Percentiles rank a stretch among this genome's conserved stretches.
phyloP scores from a whole-genome alignment of 1,140 invertebrate genomes.

The Cotesia glomerata region DNA sequence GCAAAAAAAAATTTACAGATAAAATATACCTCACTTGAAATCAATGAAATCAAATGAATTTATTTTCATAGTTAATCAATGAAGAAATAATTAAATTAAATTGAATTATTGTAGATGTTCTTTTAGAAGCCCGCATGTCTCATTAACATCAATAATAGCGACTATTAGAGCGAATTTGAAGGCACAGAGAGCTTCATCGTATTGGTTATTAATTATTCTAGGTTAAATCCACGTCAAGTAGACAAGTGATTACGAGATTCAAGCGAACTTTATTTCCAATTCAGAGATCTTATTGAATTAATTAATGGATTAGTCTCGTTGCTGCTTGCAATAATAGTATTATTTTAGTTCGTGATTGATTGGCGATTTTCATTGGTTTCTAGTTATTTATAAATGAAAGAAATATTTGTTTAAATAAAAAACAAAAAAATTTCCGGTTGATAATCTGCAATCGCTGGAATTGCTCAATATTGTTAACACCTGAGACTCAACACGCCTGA shows the following conservation, averaged over 20 bases:
- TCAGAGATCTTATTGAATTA: background rate
- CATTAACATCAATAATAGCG: too few species aligned
- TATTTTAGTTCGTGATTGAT: constrained; percentile 11
- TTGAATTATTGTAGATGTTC: too few species aligned
- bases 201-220: background rate
- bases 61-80: too few species aligned
- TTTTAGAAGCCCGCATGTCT: too few species aligned
- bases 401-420: background rate
- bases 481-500: constrained; percentile 2
- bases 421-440: constrained; percentile 8
- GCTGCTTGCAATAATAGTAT: background rate
- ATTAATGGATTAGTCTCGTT: constrained; percentile 11
- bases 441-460: constrained; percentile 7
- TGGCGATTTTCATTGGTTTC: constrained; percentile 7
- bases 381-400: background rate
- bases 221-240: background rate
- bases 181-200: too few species aligned
- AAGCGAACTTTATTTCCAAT: background rate
- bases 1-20: too few species aligned
- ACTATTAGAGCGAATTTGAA: too few species aligned
- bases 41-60: too few species aligned
- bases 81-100: too few species aligned
- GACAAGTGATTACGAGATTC: background rate
- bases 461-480: constrained; percentile 1
- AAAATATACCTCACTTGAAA: too few species aligned